Conservation (phyloP, 2,113 vertebrate species). For the Turnix velox region DNA sequence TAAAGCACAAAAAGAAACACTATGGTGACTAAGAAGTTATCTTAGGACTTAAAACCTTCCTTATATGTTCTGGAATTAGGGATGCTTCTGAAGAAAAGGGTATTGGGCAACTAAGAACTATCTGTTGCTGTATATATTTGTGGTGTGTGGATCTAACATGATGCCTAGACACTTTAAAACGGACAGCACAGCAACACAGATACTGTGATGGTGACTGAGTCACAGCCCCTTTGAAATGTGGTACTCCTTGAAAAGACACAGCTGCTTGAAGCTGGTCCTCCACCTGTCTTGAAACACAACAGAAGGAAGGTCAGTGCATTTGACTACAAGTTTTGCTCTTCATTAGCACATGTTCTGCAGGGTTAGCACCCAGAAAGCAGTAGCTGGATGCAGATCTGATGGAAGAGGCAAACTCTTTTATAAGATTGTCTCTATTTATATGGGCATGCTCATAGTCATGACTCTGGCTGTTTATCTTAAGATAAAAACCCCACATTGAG, state of each 20-base stretch:
- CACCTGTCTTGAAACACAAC: neutral
- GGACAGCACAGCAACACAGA: neutral
- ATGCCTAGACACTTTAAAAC: neutral
- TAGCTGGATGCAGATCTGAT: neutral
- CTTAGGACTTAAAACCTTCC: no score
- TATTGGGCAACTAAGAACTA: neutral
- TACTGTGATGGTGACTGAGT: neutral
- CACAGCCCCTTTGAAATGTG: neutral
- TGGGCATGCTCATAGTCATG: neutral
- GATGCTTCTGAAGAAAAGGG: neutral
- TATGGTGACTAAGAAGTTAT: neutral
- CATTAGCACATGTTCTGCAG: neutral
- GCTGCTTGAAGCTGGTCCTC: neutral
- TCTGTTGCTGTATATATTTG: neutral
- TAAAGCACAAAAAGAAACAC: neutral
- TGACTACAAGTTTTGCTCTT: neutral
- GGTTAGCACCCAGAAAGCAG: neutral
- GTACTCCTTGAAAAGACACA: neutral
- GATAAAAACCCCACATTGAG: neutral
- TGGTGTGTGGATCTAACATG: accelerated
- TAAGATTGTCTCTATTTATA: neutral
- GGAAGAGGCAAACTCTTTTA: neutral
- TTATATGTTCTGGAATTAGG: neutral
- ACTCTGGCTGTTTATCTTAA: neutral
- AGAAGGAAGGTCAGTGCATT: accelerated